Evolutionary conservation across 2,113 vertebrate genomes (phyloP).

Genomic region (Hippocampus barbouri): DNA sequence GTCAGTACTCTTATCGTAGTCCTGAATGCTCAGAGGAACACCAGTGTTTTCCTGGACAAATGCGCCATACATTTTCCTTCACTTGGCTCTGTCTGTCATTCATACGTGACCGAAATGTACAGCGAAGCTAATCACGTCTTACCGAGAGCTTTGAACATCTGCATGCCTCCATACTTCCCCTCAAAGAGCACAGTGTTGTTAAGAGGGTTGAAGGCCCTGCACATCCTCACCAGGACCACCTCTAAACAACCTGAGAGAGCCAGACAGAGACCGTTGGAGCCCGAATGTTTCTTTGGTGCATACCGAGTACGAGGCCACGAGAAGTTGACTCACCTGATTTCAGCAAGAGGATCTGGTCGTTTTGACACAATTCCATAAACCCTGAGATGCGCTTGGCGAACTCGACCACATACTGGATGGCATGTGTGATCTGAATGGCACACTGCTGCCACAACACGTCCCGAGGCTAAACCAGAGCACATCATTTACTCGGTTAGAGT

Average conservation of each 20-base stretch:
- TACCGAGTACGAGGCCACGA: neutral
- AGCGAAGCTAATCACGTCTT: conserved; percentile 29
- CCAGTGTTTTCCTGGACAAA: conserved; percentile 11
- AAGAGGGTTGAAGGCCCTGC: conserved; percentile 96
- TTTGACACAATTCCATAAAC: conserved; percentile 99
- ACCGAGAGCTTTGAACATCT: conserved; percentile 99
- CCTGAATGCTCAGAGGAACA: conserved; percentile 16
- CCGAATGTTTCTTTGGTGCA: neutral
- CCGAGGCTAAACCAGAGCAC: conserved; percentile 75
- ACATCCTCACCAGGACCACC: conserved; percentile 98
- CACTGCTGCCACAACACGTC: conserved; percentile 98
- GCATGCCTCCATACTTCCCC: conserved; percentile 98
- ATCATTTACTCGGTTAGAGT: neutral
- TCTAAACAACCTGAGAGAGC: conserved; percentile 87
- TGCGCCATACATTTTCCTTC: neutral
- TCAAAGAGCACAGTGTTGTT: conserved; percentile 99
- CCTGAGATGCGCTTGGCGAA: conserved; percentile 98
- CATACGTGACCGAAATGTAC: neutral
- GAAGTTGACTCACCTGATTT: conserved; percentile 86
- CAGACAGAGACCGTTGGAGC: neutral
- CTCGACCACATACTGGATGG: conserved; percentile 98
- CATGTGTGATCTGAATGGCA: conserved; percentile 97
- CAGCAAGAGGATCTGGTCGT: conserved; percentile 97
- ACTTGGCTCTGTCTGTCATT: neutral
- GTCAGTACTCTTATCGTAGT: conserved; percentile 17